phyloP scores from a whole-genome alignment of 2,797 vertebrate species.

The Danio jaintianensis region DNA sequence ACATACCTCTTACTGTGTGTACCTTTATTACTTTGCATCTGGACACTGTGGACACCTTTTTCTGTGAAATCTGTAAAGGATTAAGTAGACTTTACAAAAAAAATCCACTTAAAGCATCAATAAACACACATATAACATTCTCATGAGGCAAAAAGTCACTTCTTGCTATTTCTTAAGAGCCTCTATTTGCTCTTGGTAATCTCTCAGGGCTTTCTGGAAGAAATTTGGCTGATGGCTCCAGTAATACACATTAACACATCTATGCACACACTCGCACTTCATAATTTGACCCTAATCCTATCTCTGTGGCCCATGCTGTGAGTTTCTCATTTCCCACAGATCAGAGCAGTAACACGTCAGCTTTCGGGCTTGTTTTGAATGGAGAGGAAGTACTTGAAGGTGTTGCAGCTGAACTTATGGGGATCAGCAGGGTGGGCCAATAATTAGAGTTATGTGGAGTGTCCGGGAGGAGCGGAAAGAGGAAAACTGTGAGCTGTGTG shows the following conservation, averaged over 20 bases:
- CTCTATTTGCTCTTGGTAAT: slow-evolving; percentile 32
- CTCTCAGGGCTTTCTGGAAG: slow-evolving; percentile 29
- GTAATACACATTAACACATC: slow-evolving; percentile 22
- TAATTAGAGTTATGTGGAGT: slow-evolving; percentile 57
- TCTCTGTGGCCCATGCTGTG: slow-evolving; percentile 42
- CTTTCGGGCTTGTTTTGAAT: slow-evolving; percentile 44
- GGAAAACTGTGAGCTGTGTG: slow-evolving; percentile 51
- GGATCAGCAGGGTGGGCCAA: slow-evolving; percentile 31
- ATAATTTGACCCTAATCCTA: slow-evolving; percentile 39
- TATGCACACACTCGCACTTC: slow-evolving; percentile 22
- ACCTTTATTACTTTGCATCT: neutral
- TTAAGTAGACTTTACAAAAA: neutral
- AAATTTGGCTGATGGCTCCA: slow-evolving; percentile 29
- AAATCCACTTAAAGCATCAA: slow-evolving; percentile 26
- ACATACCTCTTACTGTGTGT: neutral
- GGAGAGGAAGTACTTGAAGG: slow-evolving; percentile 51
- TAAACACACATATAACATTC: slow-evolving; percentile 52
- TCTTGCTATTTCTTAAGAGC: neutral
- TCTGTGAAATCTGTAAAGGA: neutral
- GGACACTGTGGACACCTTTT: neutral
- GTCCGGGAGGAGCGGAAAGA: slow-evolving; percentile 51
- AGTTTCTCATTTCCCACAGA: slow-evolving; percentile 40
- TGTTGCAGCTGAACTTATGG: slow-evolving; percentile 20
- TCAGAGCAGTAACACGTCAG: neutral
- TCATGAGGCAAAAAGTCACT: slow-evolving; percentile 35